phyloP scores from a whole-genome alignment of 2,113 vertebrate genomes.

The Malurus cyaneus region DNA sequence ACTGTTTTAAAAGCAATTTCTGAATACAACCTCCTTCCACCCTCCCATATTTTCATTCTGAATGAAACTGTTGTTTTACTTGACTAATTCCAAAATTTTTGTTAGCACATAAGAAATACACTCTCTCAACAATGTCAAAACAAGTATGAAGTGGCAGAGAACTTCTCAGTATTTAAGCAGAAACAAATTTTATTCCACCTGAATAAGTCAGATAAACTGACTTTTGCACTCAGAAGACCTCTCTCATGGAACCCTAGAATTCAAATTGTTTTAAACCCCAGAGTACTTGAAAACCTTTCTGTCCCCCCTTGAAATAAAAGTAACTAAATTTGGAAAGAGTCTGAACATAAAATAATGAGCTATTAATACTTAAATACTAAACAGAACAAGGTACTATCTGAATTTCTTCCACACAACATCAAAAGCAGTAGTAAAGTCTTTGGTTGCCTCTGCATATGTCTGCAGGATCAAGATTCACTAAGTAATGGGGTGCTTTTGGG shows the following conservation, averaged over 20 bases:
- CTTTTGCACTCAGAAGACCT: background rate
- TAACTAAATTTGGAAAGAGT: background rate
- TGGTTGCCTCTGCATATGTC: background rate
- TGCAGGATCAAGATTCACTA: background rate
- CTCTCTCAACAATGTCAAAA: background rate
- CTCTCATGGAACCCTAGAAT: background rate
- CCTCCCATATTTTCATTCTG: conserved; percentile 29
- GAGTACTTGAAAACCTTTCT: background rate
- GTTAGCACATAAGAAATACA: background rate
- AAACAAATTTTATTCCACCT: background rate
- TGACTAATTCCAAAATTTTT: background rate
- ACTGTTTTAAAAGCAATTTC: background rate
- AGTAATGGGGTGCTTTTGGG: background rate
- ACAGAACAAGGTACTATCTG: background rate
- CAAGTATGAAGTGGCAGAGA: background rate
- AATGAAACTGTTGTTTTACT: background rate
- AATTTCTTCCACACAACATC: background rate
- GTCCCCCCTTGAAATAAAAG: background rate
- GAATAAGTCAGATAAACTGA: background rate
- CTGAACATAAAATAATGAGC: background rate
- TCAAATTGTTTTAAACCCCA: background rate
- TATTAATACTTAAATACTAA: background rate
- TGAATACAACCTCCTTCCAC: background rate
- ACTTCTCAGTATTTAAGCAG: conserved; percentile 32
- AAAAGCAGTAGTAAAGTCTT: background rate